Conservation (phyloP, 1,140 invertebrate species). For the Drosophila mojavensis region DNA sequence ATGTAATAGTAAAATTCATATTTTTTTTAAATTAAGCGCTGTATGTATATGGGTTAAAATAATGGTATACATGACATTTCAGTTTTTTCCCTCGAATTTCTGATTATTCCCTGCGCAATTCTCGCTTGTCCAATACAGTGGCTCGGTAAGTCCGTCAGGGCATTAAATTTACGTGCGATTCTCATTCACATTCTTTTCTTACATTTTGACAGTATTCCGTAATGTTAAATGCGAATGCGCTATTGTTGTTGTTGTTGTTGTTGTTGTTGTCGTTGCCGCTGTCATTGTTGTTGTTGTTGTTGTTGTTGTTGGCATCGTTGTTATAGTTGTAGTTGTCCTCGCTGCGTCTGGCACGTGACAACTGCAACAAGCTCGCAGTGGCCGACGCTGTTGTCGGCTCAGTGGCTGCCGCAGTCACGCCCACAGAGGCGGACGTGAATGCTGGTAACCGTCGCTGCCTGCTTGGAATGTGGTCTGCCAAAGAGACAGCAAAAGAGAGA, state of each 20-base stretch:
- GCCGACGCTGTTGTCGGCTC: constrained; percentile 9
- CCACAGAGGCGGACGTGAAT: constrained; percentile 46
- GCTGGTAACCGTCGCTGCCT: constrained; percentile 40
- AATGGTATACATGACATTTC: no score
- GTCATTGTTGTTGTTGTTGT: constrained; percentile 4
- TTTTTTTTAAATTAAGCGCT: no score
- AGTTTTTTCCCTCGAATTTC: no score
- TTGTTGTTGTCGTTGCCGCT: constrained; percentile 1
- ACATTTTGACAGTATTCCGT: constrained; percentile 78
- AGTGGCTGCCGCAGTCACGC: constrained; percentile 50
- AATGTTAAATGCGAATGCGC: constrained; percentile 69
- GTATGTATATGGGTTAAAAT: no score
- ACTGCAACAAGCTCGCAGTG: constrained; percentile 57
- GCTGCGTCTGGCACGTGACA: constrained; percentile 54
- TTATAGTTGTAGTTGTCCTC: constrained; percentile 33
- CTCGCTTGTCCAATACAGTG: no score
- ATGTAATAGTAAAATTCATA: no score
- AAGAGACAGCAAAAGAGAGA: neutral
- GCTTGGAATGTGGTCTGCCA: constrained; percentile 66
- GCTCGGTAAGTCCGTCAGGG: no score
- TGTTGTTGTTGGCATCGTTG: constrained; percentile 16
- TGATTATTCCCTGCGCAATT: no score
- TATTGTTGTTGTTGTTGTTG: constrained; percentile 19
- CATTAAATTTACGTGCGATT: no score
- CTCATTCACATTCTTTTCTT: constrained; percentile 29